Conservation (phyloP, 2,888 invertebrate genomes). For the Meiosimyza platycephala region DNA sequence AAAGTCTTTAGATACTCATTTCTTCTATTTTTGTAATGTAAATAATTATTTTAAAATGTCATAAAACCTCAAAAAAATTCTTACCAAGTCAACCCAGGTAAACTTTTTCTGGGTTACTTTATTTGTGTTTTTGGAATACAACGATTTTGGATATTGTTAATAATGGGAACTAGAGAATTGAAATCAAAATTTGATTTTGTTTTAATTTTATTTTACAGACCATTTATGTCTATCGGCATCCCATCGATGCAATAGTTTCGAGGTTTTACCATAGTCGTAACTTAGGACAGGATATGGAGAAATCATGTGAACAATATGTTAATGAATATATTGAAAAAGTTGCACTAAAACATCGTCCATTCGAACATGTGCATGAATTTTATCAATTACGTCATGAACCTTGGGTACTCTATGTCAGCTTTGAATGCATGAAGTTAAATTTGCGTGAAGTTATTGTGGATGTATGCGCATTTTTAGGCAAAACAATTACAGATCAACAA, state of each 20-base stretch:
- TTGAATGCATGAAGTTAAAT: constrained; percentile 50
- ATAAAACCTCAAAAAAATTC: no score
- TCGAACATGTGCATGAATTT: constrained; percentile 46
- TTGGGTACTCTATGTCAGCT: constrained; percentile 47
- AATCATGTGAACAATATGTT: constrained; percentile 46
- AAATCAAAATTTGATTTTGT: no score
- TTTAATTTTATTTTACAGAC: constrained; percentile 65
- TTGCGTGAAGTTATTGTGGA: constrained; percentile 45
- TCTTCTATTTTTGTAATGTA: no score
- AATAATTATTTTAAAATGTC: no score
- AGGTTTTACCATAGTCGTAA: constrained; percentile 72
- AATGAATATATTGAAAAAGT: constrained; percentile 33
- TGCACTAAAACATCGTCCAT: constrained; percentile 16
- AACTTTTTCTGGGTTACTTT: no score
- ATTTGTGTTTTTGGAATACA: no score
- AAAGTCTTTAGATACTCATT: not conserved
- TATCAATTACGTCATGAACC: constrained; percentile 46
- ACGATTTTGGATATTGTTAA: no score
- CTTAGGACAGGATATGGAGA: constrained; percentile 44
- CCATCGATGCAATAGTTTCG: constrained; percentile 84
- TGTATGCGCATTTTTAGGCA: constrained; percentile 45
- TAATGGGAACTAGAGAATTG: no score
- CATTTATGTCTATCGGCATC: constrained; percentile 84
- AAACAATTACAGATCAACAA: constrained; percentile 40
- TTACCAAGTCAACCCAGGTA: no score